Conservation (phyloP, 1,140 invertebrate species). For the Lordiphosa clarofinis region DNA sequence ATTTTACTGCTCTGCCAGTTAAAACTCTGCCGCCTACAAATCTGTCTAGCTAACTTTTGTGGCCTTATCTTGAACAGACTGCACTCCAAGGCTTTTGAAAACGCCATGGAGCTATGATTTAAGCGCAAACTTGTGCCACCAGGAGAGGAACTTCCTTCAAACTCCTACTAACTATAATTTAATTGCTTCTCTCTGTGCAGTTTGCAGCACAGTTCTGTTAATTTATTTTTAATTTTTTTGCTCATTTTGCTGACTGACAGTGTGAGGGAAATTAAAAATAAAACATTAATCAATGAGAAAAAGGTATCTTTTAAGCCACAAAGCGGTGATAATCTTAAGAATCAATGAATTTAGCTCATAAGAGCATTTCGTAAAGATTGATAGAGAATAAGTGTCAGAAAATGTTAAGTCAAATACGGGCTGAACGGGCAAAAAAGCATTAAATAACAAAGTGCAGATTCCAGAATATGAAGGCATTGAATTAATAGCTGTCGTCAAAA, state of each 20-base stretch:
- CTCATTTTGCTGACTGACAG: slow-evolving; percentile 54
- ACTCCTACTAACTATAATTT: slow-evolving; percentile 59
- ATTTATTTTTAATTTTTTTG: slow-evolving; percentile 55
- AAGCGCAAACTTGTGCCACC: too few relatives aligned
- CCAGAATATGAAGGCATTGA: too few relatives aligned
- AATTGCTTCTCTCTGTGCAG: too few relatives aligned
- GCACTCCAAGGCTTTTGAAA: slow-evolving; percentile 40
- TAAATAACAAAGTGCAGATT: too few relatives aligned
- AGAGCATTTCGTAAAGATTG: too few relatives aligned
- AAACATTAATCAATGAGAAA: neutral
- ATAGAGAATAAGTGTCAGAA: too few relatives aligned
- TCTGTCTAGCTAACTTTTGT: slow-evolving; percentile 39
- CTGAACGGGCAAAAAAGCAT: too few relatives aligned
- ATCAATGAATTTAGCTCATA: neutral
- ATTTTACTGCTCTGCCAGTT: slow-evolving; percentile 3
- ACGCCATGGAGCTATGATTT: too few relatives aligned
- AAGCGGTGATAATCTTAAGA: neutral
- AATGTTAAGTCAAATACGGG: too few relatives aligned
- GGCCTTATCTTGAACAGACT: slow-evolving; percentile 48
- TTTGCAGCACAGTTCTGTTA: too few relatives aligned
- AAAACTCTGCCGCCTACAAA: slow-evolving; percentile 1
- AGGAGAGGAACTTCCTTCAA: too few relatives aligned
- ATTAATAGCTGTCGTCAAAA: too few relatives aligned
- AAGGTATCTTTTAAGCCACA: neutral
- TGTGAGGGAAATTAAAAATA: slow-evolving; percentile 11